A percentile compares a stretch with the other conserved stretches of the same genome.
phyloP scores from a whole-genome alignment of 2,113 vertebrate genomes.

The Marcusenius ussheri region DNA sequence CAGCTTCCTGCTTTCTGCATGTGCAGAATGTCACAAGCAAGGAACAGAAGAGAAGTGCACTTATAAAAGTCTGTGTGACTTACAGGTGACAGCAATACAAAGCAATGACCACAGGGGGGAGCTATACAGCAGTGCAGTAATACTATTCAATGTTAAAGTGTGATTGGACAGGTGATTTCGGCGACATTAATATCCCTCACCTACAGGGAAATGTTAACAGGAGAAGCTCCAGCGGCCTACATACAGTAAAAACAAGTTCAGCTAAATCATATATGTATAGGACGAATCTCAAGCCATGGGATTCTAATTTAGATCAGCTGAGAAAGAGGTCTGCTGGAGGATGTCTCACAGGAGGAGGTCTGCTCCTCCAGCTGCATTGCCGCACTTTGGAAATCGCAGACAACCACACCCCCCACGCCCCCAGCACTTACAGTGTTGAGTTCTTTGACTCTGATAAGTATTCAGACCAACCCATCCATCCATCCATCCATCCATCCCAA shows the following conservation, averaged over 20 bases:
- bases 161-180: neutral
- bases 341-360: neutral
- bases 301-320: neutral
- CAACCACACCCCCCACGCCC: neutral
- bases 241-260: neutral
- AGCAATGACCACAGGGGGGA: neutral
- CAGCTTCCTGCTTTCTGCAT: neutral
- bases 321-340: neutral
- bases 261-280: neutral
- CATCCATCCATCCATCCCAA: neutral
- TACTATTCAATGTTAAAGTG: neutral
- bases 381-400: neutral
- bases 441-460: neutral
- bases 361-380: neutral
- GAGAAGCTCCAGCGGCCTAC: neutral
- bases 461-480: neutral
- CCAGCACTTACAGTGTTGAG: neutral
- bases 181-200: neutral
- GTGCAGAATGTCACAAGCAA: neutral
- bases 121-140: neutral
- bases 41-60: neutral
- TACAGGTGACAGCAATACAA: neutral
- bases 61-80: neutral
- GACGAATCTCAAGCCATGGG: neutral
- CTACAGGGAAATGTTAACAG: neutral